Conservation (phyloP, 2,888 invertebrate species). For the Crossocerus cetratus region DNA sequence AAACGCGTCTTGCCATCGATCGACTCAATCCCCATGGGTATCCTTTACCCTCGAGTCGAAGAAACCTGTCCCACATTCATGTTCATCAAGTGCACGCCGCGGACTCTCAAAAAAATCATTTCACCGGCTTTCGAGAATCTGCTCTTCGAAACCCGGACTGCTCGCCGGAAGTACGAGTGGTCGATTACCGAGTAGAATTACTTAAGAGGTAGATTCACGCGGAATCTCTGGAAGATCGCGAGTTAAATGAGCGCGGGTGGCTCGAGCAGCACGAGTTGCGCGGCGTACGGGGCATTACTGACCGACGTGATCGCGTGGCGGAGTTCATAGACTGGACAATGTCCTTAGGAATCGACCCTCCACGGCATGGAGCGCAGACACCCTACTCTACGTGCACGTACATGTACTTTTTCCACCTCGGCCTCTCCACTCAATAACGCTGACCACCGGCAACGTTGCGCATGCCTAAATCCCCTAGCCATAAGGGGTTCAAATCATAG, state of each 20-base stretch:
- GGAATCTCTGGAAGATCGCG: neutral
- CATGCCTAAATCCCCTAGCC: slow-evolving; percentile 61
- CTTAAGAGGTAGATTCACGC: too few species aligned
- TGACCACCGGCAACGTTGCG: slow-evolving; percentile 71
- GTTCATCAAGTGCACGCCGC: neutral
- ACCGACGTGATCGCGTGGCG: slow-evolving; percentile 36
- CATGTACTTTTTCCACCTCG: slow-evolving; percentile 63
- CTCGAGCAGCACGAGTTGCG: slow-evolving; percentile 18
- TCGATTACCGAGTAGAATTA: too few species aligned
- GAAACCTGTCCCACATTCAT: too few species aligned
- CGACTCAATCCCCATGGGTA: neutral
- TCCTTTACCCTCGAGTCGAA: neutral
- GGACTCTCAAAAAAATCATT: neutral
- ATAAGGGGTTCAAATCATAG: slow-evolving; percentile 45
- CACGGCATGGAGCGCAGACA: slow-evolving; percentile 58
- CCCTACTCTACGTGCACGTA: slow-evolving; percentile 38
- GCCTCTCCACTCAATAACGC: slow-evolving; percentile 75
- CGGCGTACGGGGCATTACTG: slow-evolving; percentile 61
- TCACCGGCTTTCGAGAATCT: too few species aligned
- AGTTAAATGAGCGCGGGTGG: neutral
- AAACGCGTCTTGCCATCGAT: neutral
- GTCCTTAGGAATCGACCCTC: slow-evolving; percentile 63
- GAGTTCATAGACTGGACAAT: slow-evolving; percentile 68
- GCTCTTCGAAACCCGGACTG: too few species aligned
- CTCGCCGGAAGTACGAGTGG: too few species aligned